Evolutionary conservation across 2,113 vertebrate genomes (phyloP).

Genomic region (Geococcyx californianus): DNA sequence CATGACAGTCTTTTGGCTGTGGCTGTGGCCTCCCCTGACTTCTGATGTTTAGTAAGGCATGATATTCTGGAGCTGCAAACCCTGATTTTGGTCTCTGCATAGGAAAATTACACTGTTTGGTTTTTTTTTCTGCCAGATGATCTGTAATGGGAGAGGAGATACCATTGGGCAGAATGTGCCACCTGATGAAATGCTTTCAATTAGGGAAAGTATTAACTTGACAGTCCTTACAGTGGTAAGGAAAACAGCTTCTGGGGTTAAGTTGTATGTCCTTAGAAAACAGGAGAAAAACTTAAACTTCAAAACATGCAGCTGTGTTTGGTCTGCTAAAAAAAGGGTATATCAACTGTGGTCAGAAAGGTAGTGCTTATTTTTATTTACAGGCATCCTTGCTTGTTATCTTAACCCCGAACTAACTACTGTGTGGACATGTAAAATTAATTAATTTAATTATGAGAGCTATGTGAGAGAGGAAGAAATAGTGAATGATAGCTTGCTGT

Average conservation of each 20-base stretch:
- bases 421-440: not conserved
- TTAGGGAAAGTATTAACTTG: not conserved
- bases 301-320: not conserved
- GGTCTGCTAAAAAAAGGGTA: not conserved
- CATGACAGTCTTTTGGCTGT: not conserved
- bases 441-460: not conserved
- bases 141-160: not conserved
- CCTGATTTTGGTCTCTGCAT: rapidly evolving
- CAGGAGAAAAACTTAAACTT: not conserved
- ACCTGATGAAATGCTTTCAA: not conserved
- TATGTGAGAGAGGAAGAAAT: not conserved
- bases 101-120: not conserved
- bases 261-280: not conserved
- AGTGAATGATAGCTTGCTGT: not conserved
- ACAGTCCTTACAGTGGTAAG: not conserved
- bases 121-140: not conserved
- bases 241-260: not conserved
- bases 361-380: not conserved
- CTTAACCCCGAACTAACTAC: not conserved
- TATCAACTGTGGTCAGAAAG: not conserved
- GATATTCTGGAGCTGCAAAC: rapidly evolving
- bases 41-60: not conserved
- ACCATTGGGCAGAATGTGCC: not conserved
- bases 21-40: not conserved
- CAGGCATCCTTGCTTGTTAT: not conserved